These are phyloP conservation scores for Odontocolon sp. DNA, from an alignment of 2,888 invertebrate species.

Conservation along the genomic window DNA sequence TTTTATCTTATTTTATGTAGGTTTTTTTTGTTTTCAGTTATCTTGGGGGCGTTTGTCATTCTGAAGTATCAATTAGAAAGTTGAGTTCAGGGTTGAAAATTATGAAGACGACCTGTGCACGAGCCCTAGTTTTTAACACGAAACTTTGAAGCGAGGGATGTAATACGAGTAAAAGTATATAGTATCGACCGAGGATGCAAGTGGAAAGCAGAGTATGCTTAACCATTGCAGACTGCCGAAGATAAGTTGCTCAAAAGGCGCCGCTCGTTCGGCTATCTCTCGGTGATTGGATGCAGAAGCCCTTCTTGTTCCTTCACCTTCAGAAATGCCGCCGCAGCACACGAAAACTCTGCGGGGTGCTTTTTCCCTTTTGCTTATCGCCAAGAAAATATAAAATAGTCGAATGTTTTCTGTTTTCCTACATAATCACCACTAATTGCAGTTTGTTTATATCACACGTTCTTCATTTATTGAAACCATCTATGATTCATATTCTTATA, in stretches of 20 bases:
- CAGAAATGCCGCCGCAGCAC: constrained; percentile 50
- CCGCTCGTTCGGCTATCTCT: constrained; percentile 71
- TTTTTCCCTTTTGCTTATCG: constrained; percentile 13
- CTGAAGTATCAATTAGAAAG: constrained; percentile 23
- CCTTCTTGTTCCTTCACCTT: constrained; percentile 63
- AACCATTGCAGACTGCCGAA: constrained; percentile 45
- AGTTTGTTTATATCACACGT: no score
- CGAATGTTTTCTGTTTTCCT: not conserved
- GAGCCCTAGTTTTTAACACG: not conserved
- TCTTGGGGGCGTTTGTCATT: not conserved
- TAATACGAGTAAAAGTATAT: no score
- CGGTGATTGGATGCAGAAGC: constrained; percentile 74
- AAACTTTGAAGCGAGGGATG: no score
- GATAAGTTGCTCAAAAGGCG: constrained; percentile 66
- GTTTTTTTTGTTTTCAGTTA: not conserved
- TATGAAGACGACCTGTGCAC: not conserved
- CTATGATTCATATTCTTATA: no score
- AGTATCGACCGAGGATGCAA: constrained; percentile 30
- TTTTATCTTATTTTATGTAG: no score
- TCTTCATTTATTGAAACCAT: no score
- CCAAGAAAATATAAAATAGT: constrained; percentile 13
- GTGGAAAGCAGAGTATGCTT: constrained; percentile 27
- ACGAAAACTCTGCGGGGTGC: constrained; percentile 13
- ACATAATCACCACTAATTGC: no score
- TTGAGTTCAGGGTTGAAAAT: not conserved